Evolutionary conservation across 2,113 vertebrate species (phyloP), one percentile per base, ranked within the genome.

Genomic region (Piprites chloris): DNA sequence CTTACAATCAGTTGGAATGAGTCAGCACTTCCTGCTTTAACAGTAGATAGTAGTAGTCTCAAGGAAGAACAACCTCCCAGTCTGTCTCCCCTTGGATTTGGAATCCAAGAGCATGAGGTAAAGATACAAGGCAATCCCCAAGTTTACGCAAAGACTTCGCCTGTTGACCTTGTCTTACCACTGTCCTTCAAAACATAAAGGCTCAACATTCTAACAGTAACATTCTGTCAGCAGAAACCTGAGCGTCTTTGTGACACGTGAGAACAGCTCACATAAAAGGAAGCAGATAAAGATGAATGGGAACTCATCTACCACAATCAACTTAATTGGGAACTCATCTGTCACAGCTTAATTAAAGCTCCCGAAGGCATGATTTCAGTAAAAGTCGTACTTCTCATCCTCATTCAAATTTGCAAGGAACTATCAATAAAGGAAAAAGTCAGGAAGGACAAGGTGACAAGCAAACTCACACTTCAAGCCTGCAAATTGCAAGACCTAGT

Each of bases 41-140:
- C 15, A 55, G 56, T 3, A 82, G 14, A 42, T 47, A n/a, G n/a
- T n/a, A n/a, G n/a, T n/a, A n/a, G 30, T 35, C 53, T 28, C 3
- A 0, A 78, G 32, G 65, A 81, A 85, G 41, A 81, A 66, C 32
- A 46, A 4, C 17, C n/a, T 76, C n/a, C 11, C 30, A 59, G 5
- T 17, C 37, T 77, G n/a, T 14, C 24, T 62, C 27, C 12, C 30
- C 18, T 63, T 37, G 30, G 20, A 85, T 63, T 3, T 65, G 53
- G 37, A 83, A 86, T 26, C 0, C 0, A 0, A 68, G 23, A 76
- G 17, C 1, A 7, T 15, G 10, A 13, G 49, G 15, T 44, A 74
- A 32, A 58, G 33, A 76, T 5, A 59, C 2, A 2, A 88, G 23
- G 24, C 1, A 3, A 67, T 33, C 11, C 33, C 27, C 27, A 73